phyloP scores from a whole-genome alignment of 1,140 invertebrate genomes.

The Tenebrio molitor region DNA sequence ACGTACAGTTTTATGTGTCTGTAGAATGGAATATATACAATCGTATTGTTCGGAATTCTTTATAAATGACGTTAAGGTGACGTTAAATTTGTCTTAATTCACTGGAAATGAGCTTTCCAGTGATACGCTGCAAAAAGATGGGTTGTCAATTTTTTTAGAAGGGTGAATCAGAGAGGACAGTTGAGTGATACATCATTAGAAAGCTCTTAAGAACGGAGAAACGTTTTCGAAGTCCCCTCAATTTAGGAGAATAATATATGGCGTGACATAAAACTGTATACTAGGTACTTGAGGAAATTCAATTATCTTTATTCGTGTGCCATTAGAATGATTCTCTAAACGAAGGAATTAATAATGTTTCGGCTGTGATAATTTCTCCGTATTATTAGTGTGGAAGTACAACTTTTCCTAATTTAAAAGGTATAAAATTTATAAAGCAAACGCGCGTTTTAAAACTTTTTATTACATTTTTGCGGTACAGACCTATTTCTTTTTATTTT shows the following conservation, averaged over 20 bases:
- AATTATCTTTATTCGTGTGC: slow-evolving; percentile 29
- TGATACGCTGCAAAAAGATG: slow-evolving; percentile 17
- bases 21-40: no score
- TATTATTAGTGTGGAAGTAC: no score
- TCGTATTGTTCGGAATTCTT: no score
- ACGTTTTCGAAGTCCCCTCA: background rate
- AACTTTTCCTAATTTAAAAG: no score
- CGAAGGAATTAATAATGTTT: background rate
- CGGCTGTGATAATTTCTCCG: no score
- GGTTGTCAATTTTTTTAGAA: slow-evolving; percentile 28
- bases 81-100: slow-evolving; percentile 37
- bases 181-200: slow-evolving; percentile 38
- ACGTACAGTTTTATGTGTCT: no score
- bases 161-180: slow-evolving; percentile 10
- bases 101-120: slow-evolving; percentile 14
- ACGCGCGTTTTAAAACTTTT: no score
- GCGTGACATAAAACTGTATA: slow-evolving; percentile 15
- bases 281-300: slow-evolving; percentile 6
- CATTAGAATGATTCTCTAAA: slow-evolving; percentile 11
- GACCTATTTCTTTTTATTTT: no score
- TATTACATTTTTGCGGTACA: no score
- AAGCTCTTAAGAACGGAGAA: slow-evolving; percentile 10
- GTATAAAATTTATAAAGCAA: no score
- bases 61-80: slow-evolving; percentile 5
- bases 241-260: slow-evolving; percentile 11